Evolutionary conservation across 1,140 invertebrate genomes (phyloP).

Genomic region (Subanguina moxae): DNA sequence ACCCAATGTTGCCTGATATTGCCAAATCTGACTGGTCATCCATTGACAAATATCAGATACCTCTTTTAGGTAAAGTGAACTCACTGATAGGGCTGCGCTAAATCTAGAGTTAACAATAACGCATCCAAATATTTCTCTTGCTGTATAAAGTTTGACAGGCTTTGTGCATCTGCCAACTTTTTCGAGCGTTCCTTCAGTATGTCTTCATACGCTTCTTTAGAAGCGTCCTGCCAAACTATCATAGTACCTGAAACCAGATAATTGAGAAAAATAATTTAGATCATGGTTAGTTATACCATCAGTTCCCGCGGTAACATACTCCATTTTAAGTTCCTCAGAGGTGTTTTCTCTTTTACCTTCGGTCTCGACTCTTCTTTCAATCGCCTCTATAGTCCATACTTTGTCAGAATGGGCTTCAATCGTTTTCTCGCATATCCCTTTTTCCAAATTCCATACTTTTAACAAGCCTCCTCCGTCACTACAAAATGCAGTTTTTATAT

Average conservation of each 20-base stretch:
- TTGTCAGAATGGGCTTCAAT: constrained; percentile 55
- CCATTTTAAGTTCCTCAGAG: background rate
- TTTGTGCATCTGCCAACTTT: constrained; percentile 49
- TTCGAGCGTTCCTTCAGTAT: constrained; percentile 40
- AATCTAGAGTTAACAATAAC: constrained; percentile 46
- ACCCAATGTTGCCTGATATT: too few species aligned
- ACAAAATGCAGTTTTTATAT: too few species aligned
- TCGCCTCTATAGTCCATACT: constrained; percentile 38
- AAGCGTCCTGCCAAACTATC: constrained; percentile 51
- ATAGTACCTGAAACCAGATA: constrained; percentile 11
- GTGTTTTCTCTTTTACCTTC: constrained; percentile 1
- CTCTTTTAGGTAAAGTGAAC: too few species aligned
- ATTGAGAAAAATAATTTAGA: too few species aligned
- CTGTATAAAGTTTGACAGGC: constrained; percentile 46
- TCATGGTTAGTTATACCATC: constrained; percentile 35
- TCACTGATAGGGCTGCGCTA: constrained; percentile 47
- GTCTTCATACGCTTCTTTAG: constrained; percentile 41
- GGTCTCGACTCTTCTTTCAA: constrained; percentile 16
- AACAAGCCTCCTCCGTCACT: constrained; percentile 52
- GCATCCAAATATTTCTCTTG: constrained; percentile 53
- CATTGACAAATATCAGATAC: too few species aligned
- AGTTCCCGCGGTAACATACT: constrained; percentile 46
- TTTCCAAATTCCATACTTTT: constrained; percentile 50
- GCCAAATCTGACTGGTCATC: too few species aligned
- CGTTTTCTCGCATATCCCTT: constrained; percentile 50